Evolutionary conservation across 2,113 vertebrate genomes (phyloP), one percentile per base, ranked within the genome.

Genomic region (Heterochromis multidens): DNA sequence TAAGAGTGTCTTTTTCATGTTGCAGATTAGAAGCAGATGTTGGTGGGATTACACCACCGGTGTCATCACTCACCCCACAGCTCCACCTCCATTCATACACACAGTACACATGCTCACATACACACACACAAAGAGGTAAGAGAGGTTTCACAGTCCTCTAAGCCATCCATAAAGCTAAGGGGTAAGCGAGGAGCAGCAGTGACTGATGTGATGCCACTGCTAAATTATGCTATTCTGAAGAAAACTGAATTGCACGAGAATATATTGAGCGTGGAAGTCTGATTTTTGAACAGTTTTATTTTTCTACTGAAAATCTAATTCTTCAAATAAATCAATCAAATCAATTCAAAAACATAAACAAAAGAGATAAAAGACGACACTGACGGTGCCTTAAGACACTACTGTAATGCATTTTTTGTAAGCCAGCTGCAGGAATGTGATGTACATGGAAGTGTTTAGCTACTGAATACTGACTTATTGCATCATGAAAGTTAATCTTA

Each of bases 21-120:
- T 94, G 88, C 86, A 95, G 94, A 95, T 96, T 95, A 95, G 92
- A 96, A 96, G 92, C 95, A 96, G 95, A 96, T 96, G 95, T 95
- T 74, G 87, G 82, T 91, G 88, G 92, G 93, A 95, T 95, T 95
- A 95, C 88, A 92, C 87, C 87, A 29, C 80, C 83, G 72, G 94
- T 95, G 93, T 95, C 96, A 96, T 96, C 94, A 95, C 92, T 96
- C 95, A 95, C 76, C 63, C 90, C 70, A 60, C 94, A 89, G 90
- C 94, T 84, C 93, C 90, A 87, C 89, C 84, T 92, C 83, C 87
- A 82, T 58, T 59, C 88, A 78, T 70, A 81, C 83, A 63, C 57
- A 49, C 4, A 77, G 70, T 57, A 70, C 52, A 58, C 70, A 74
- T 54, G 46, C 27, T 3, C 27, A 54, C 65, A 61, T 7, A n/a